Percentiles rank a stretch among this genome's conserved stretches.
phyloP scores from a whole-genome alignment of 2,797 vertebrate species.

The Staurois parvus region DNA sequence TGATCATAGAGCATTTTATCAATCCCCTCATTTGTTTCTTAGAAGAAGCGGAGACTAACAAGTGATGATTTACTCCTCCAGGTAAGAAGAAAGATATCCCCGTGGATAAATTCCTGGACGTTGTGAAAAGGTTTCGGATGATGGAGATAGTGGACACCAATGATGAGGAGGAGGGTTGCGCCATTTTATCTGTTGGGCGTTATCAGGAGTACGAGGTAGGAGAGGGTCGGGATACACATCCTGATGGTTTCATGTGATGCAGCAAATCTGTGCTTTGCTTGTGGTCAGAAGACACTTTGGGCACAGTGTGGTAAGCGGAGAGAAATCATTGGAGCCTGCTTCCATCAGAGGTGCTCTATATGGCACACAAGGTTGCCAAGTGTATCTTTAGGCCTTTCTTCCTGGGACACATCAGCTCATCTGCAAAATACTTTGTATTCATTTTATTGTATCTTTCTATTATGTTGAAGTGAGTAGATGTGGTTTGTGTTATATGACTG shows the following conservation, averaged over 20 bases:
- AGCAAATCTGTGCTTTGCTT: background rate
- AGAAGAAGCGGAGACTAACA: background rate
- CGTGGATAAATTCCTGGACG: slow-evolving; percentile 1
- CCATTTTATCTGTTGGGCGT: slow-evolving; percentile 8
- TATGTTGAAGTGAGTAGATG: too few relatives aligned
- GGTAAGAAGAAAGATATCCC: slow-evolving; percentile 40
- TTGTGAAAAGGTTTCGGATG: background rate
- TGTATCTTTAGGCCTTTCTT: too few relatives aligned
- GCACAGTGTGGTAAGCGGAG: too few relatives aligned
- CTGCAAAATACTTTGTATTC: too few relatives aligned
- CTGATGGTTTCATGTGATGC: too few relatives aligned
- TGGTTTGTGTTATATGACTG: too few relatives aligned
- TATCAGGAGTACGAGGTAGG: slow-evolving; percentile 40
- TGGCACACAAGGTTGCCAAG: too few relatives aligned
- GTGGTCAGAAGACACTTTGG: background rate
- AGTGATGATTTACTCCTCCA: background rate
- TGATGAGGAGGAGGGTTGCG: slow-evolving; percentile 6
- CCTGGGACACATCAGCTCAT: too few relatives aligned
- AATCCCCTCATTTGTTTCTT: background rate
- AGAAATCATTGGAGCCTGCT: too few relatives aligned
- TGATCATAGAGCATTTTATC: too few relatives aligned
- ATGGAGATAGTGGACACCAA: background rate
- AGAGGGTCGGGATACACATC: background rate
- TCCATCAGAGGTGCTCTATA: too few relatives aligned
- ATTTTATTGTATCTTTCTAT: too few relatives aligned